phyloP scores from a whole-genome alignment of 2,113 vertebrate species.

The Callocephalon fimbriatum region DNA sequence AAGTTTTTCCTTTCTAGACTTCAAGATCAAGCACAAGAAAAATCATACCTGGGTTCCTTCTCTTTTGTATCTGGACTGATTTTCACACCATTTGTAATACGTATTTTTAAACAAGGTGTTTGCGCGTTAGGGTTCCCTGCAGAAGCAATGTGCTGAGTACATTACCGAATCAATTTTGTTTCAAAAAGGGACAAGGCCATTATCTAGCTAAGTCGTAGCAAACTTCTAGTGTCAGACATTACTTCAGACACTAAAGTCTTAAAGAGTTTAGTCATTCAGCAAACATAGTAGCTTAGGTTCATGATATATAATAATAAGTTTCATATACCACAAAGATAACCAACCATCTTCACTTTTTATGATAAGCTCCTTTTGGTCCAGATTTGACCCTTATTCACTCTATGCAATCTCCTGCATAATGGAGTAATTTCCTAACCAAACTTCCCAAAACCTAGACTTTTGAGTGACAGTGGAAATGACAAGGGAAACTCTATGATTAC shows the following conservation, averaged over 20 bases:
- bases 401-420: neutral
- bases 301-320: neutral
- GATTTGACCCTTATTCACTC: neutral
- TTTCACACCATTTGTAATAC: neutral
- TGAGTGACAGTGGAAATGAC: neutral
- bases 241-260: neutral
- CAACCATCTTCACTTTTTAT: neutral
- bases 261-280: neutral
- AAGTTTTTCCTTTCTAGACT: neutral
- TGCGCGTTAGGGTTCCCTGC: neutral
- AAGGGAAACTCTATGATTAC: neutral
- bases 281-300: neutral
- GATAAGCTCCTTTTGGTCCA: neutral
- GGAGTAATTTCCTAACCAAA: neutral
- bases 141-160: neutral
- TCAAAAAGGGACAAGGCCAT: neutral
- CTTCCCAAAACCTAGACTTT: neutral
- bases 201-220: neutral
- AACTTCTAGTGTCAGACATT: neutral
- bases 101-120: neutral
- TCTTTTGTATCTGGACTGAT: neutral
- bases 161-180: neutral
- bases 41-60: neutral
- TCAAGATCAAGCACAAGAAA: neutral
- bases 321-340: neutral